These are phyloP conservation scores for Drosophila buzzatii DNA, from an alignment of 2,888 invertebrate species.

Conservation along the genomic window DNA sequence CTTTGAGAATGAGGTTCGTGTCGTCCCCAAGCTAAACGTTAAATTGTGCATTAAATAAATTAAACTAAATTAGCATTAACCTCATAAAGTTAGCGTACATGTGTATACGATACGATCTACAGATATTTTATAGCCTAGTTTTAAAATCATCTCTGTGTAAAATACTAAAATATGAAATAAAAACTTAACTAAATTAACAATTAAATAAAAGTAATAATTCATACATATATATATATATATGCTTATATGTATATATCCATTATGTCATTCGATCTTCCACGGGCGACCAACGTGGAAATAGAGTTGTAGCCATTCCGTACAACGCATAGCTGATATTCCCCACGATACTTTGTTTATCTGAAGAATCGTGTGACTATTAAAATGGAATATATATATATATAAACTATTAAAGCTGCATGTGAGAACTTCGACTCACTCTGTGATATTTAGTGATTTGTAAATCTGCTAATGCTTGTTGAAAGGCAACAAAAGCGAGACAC, in stretches of 20 bases:
- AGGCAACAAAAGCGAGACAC: conserved; percentile 1
- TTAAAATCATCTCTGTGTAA: conserved; percentile 48
- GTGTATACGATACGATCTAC: conserved; percentile 68
- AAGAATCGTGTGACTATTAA: conserved; percentile 11
- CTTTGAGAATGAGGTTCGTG: conserved; percentile 39
- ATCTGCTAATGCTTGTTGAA: not conserved
- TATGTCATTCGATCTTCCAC: conserved; percentile 6
- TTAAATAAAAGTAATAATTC: not conserved
- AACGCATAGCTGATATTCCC: conserved; percentile 35
- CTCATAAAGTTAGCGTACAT: conserved; percentile 30
- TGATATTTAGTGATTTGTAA: not conserved
- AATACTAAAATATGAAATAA: conserved; percentile 36
- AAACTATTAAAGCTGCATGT: not conserved
- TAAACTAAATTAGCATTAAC: conserved; percentile 47
- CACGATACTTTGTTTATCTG: conserved; percentile 42
- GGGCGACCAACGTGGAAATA: conserved; percentile 13
- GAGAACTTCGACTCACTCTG: conserved; percentile 13
- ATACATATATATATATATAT: not conserved
- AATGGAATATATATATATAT: not conserved
- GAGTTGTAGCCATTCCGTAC: conserved; percentile 12
- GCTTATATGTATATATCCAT: not conserved
- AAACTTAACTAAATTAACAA: conserved; percentile 33
- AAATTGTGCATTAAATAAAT: conserved; percentile 60
- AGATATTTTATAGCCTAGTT: conserved; percentile 51
- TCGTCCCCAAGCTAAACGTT: conserved; percentile 39